Evolutionary conservation across 2,888 invertebrate species (phyloP).

Genomic region (Apamea sordens): DNA sequence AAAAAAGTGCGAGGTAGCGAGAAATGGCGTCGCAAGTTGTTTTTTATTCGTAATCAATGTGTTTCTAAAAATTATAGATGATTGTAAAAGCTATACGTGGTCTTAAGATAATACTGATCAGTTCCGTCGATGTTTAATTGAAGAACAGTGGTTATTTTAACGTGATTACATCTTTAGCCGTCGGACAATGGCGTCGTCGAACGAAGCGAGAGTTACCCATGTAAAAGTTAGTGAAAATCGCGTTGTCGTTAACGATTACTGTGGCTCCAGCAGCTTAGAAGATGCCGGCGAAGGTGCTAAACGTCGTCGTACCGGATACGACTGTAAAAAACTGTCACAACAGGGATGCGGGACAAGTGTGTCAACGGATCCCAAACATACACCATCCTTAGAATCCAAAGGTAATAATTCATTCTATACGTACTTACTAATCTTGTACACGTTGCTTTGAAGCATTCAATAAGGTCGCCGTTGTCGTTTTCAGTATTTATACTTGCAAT

Average conservation of each 20-base stretch:
- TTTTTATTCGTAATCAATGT: conserved; percentile 86
- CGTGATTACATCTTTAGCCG: conserved; percentile 79
- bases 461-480: conserved; percentile 46
- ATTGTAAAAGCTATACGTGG: conserved; percentile 72
- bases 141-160: conserved; percentile 77
- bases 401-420: conserved; percentile 76
- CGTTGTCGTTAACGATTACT: conserved; percentile 78
- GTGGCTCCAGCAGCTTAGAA: conserved; percentile 77
- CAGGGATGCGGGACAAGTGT: conserved; percentile 87
- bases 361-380: conserved; percentile 83
- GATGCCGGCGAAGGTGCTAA: conserved; percentile 85
- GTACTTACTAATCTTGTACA: conserved; percentile 58
- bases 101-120: conserved; percentile 73
- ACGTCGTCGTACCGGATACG: conserved; percentile 86
- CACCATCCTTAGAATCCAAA: conserved; percentile 81
- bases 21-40: conserved; percentile 90
- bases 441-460: conserved; percentile 45
- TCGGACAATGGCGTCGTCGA: conserved; percentile 90
- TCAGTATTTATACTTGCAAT: conserved; percentile 54
- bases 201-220: conserved; percentile 83
- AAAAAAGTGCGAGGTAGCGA: conserved; percentile 82
- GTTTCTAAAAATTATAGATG: conserved; percentile 81
- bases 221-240: conserved; percentile 87
- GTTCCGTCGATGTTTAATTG: conserved; percentile 81
- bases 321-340: conserved; percentile 87